phyloP scores from a whole-genome alignment of 2,888 invertebrate species.

The Chloroclystis v-ata region DNA sequence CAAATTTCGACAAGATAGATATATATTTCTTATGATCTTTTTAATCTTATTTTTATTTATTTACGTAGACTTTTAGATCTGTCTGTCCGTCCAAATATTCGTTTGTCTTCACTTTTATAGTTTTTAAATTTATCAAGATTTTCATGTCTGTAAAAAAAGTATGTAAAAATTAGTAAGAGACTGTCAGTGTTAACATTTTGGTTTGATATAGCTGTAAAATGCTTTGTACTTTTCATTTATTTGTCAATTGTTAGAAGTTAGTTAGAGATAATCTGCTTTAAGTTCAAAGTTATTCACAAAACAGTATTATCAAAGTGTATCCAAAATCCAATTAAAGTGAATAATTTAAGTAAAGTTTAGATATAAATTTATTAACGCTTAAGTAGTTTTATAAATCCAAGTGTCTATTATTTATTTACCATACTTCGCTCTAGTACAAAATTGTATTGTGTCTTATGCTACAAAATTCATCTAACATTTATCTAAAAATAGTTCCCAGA shows the following conservation, averaged over 20 bases:
- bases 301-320: conserved; percentile 19
- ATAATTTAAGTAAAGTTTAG: conserved; percentile 9
- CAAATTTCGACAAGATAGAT: too few relatives aligned
- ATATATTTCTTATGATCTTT: not conserved
- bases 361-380: conserved; percentile 13
- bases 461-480: conserved; percentile 23
- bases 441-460: conserved; percentile 55
- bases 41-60: conserved; percentile 33
- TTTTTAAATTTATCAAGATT: conserved; percentile 32
- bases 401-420: conserved; percentile 16
- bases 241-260: conserved; percentile 57
- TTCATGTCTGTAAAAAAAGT: conserved; percentile 53
- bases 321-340: not conserved
- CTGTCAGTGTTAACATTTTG: conserved; percentile 60
- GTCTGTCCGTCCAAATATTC: conserved; percentile 72
- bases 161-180: conserved; percentile 66
- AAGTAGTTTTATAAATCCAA: conserved; percentile 18
- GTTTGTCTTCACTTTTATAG: conserved; percentile 36
- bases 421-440: conserved; percentile 62
- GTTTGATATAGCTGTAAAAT: conserved; percentile 62
- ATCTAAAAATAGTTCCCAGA: conserved; percentile 33
- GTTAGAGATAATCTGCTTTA: conserved; percentile 34
- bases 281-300: conserved; percentile 16
- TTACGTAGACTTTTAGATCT: conserved; percentile 46
- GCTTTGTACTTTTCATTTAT: conserved; percentile 52